phyloP scores from a whole-genome alignment of 2,797 vertebrate genomes.

The Mormyrops attenuatus region DNA sequence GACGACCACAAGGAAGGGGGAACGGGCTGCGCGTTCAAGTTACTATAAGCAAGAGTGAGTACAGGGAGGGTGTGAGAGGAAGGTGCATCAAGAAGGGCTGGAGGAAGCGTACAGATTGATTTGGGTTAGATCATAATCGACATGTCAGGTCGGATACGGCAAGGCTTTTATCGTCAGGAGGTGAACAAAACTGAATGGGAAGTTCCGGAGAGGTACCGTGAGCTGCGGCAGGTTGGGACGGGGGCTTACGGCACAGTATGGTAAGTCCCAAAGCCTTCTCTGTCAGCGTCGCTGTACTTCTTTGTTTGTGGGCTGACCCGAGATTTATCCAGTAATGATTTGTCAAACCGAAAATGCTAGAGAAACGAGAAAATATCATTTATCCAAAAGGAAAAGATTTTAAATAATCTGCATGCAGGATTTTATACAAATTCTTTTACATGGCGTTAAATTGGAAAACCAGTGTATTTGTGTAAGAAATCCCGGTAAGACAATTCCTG shows the following conservation, averaged over 20 bases:
- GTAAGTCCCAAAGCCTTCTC: slow-evolving; percentile 57
- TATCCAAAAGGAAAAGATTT: neutral
- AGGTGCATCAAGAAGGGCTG: slow-evolving; percentile 23
- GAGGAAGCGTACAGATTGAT: slow-evolving; percentile 9
- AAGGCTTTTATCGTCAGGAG: slow-evolving; percentile 81
- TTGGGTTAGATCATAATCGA: slow-evolving; percentile 20
- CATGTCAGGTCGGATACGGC: slow-evolving; percentile 71
- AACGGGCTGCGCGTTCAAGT: neutral
- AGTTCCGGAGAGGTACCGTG: slow-evolving; percentile 79
- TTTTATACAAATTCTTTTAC: neutral
- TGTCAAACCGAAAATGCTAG: neutral
- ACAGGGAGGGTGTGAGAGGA: slow-evolving; percentile 48
- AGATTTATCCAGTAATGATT: neutral
- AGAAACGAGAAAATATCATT: neutral
- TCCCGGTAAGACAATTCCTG: neutral
- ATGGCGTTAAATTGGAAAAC: neutral
- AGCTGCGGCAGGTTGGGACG: slow-evolving; percentile 82
- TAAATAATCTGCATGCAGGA: neutral
- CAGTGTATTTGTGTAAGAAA: neutral
- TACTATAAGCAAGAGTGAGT: slow-evolving; percentile 6
- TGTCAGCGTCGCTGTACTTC: neutral
- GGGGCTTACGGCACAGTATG: slow-evolving; percentile 92
- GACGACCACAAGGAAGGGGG: neutral
- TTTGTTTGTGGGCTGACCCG: neutral
- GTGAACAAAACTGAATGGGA: slow-evolving; percentile 85